Evolutionary conservation across 1,140 invertebrate species (phyloP).

Genomic region (Sinonovacula constricta): DNA sequence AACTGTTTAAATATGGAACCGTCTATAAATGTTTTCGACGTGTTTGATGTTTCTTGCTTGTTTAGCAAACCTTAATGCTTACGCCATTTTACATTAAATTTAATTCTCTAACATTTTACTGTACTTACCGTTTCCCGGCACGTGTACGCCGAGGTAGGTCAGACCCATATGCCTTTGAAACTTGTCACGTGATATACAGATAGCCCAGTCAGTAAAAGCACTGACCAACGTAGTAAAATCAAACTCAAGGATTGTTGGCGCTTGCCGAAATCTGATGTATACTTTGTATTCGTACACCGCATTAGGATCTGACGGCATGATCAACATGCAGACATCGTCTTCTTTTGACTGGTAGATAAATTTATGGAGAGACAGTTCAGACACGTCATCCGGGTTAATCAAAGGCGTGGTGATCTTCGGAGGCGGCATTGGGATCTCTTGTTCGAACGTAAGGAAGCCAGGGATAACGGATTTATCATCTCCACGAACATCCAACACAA

Average conservation of each 20-base stretch:
- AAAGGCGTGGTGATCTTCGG: background rate
- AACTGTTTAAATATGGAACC: background rate
- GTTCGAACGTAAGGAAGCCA: slow-evolving; percentile 28
- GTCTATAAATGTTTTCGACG: no score
- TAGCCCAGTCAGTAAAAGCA: slow-evolving; percentile 3
- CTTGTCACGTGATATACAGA: slow-evolving; percentile 2
- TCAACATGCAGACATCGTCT: slow-evolving; percentile 31
- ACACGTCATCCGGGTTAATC: slow-evolving; percentile 30
- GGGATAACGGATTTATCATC: background rate
- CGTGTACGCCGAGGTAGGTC: background rate
- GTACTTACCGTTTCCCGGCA: slow-evolving; percentile 29
- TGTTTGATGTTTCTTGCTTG: no score
- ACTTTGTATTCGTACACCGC: background rate
- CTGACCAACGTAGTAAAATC: background rate
- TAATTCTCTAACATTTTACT: background rate
- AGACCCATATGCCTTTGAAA: slow-evolving; percentile 24
- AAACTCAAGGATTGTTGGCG: slow-evolving; percentile 20
- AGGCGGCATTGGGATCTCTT: slow-evolving; percentile 13
- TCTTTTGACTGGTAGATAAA: slow-evolving; percentile 24
- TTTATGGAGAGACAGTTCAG: slow-evolving; percentile 29
- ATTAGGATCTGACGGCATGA: background rate
- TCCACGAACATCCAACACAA: slow-evolving; percentile 26
- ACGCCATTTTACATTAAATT: background rate
- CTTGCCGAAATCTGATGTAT: slow-evolving; percentile 5
- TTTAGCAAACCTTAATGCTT: background rate